A percentile compares a stretch with the other conserved stretches of the same genome.
Conservation (phyloP, 2,113 vertebrate species). For the Meleagris gallopavo region DNA sequence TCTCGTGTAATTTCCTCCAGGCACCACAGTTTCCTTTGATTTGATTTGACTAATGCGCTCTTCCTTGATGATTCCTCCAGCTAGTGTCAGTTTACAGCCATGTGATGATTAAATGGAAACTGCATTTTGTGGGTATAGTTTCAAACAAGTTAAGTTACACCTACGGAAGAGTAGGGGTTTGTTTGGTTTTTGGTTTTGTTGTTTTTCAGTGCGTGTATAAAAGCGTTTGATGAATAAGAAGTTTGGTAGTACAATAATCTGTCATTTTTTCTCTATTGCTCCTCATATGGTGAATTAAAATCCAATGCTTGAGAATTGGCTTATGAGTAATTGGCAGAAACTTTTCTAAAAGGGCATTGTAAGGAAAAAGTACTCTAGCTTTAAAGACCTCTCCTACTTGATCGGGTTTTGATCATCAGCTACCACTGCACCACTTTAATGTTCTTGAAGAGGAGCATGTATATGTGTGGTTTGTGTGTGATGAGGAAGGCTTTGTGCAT, state of each 20-base stretch:
- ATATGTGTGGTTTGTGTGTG: neutral
- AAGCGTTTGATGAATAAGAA: neutral
- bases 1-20: constrained; percentile 67
- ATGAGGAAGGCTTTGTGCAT: neutral
- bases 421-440: neutral
- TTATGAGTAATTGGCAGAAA: neutral
- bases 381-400: neutral
- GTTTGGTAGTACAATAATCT: neutral
- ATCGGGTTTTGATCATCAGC: neutral
- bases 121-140: neutral
- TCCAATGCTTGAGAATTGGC: neutral
- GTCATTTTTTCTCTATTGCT: neutral
- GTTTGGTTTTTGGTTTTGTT: neutral
- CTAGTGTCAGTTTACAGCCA: constrained; percentile 54
- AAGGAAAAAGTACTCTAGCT: neutral
- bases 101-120: neutral
- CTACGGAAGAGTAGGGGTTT: accelerated
- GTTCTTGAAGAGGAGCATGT: neutral
- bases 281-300: neutral
- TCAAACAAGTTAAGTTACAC: neutral
- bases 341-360: neutral
- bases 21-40: constrained; percentile 42
- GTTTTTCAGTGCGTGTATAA: neutral
- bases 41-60: neutral
- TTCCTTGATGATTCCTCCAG: constrained; percentile 17